These are phyloP conservation scores for Drosophila elegans DNA, from an alignment of 1,140 invertebrate species.

Conservation along the genomic window DNA sequence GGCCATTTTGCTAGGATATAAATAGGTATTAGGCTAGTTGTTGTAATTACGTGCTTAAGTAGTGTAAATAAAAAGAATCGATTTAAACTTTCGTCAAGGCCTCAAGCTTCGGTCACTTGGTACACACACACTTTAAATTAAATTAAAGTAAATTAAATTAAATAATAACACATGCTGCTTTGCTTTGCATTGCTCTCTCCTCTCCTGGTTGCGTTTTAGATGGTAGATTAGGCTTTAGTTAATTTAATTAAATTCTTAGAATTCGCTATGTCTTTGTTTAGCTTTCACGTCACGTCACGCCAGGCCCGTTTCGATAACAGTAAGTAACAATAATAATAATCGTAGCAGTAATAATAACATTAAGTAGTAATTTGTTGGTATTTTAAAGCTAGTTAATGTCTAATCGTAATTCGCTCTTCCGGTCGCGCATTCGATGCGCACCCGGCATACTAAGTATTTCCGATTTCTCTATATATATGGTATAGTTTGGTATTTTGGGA, in stretches of 20 bases:
- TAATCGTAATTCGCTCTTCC: constrained; percentile 37
- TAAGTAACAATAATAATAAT: constrained; percentile 21
- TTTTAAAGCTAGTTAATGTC: constrained; percentile 51
- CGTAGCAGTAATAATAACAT: constrained; percentile 39
- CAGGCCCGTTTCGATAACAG: constrained; percentile 37
- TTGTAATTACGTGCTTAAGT: constrained; percentile 70
- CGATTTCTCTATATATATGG: constrained; percentile 26
- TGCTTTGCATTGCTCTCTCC: constrained; percentile 39
- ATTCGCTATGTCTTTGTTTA: constrained; percentile 83
- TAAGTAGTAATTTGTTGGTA: constrained; percentile 43
- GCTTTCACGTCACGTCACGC: constrained; percentile 59
- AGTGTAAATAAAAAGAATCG: constrained; percentile 66
- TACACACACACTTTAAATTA: constrained; percentile 40
- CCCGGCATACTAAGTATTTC: constrained; percentile 16
- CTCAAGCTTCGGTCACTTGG: constrained; percentile 53
- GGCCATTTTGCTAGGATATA: constrained; percentile 54
- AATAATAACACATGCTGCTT: constrained; percentile 82
- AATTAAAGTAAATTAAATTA: constrained; percentile 53
- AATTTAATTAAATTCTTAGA: constrained; percentile 83
- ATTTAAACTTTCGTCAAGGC: constrained; percentile 72
- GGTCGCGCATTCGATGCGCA: constrained; percentile 35
- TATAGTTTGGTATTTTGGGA: background rate
- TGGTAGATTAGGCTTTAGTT: constrained; percentile 43
- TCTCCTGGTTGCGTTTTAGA: constrained; percentile 44
- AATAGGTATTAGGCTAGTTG: constrained; percentile 57